phyloP scores from a whole-genome alignment of 2,113 vertebrate species.

The Smithornis capensis region DNA sequence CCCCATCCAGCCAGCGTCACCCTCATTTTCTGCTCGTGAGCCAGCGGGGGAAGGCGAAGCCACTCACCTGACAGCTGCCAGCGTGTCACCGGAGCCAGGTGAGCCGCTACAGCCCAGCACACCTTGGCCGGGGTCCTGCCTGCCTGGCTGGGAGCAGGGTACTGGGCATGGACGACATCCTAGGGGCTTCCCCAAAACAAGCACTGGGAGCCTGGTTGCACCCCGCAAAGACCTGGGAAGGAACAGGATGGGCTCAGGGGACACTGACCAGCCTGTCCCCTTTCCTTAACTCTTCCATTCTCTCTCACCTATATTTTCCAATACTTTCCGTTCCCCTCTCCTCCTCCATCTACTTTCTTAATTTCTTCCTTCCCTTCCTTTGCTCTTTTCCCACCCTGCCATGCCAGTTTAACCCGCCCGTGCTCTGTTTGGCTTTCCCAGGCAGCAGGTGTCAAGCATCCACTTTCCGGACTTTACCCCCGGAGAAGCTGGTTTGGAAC shows the following conservation, averaged over 20 bases:
- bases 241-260: neutral
- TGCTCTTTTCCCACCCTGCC: neutral
- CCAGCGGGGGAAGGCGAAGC: slow-evolving; percentile 25
- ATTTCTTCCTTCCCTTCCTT: neutral
- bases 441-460: slow-evolving; percentile 44
- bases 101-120: slow-evolving; percentile 15
- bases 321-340: neutral
- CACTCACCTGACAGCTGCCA: slow-evolving; percentile 66
- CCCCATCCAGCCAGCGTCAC: slow-evolving; percentile 65
- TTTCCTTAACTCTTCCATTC: neutral
- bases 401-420: neutral
- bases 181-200: neutral
- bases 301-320: neutral
- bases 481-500: neutral
- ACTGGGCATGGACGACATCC: neutral
- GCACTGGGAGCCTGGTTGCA: neutral
- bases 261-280: neutral
- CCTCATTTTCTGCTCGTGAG: slow-evolving; percentile 61
- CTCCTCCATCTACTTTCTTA: neutral
- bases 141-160: neutral
- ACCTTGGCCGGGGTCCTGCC: neutral
- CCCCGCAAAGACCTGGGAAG: accelerated
- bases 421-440: slow-evolving; percentile 57
- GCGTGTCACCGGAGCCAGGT: slow-evolving; percentile 64
- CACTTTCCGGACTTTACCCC: neutral